Evolutionary conservation across 2,113 vertebrate genomes (phyloP).

Genomic region (Elephantulus edwardii): DNA sequence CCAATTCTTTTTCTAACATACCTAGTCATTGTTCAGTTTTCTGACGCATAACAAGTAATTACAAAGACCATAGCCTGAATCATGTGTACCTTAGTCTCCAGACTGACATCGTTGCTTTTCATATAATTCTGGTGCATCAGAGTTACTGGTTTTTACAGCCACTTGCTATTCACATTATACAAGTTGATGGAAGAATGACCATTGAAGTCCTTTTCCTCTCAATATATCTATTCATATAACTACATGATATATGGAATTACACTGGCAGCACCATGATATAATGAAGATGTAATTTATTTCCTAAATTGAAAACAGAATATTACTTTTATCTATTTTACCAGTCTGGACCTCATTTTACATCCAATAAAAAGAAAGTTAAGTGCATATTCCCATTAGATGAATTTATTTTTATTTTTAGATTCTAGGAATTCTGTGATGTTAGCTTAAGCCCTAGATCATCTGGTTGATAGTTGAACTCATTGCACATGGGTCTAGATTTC

Average conservation of each 20-base stretch:
- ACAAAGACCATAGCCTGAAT: no score
- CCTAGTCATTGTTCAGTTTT: no score
- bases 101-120: no score
- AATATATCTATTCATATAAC: neutral
- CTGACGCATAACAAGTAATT: no score
- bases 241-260: neutral
- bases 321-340: neutral
- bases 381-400: conserved; percentile 15
- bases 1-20: no score
- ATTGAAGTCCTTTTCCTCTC: no score
- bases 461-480: conserved; percentile 31
- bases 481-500: conserved; percentile 35
- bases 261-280: neutral
- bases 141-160: neutral
- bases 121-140: no score
- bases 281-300: conserved; percentile 9
- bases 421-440: conserved; percentile 31
- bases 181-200: no score
- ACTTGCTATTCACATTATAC: no score
- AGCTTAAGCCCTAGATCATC: conserved; percentile 27
- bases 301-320: neutral
- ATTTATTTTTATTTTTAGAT: conserved; percentile 25
- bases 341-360: conserved; percentile 20
- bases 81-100: no score
- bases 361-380: conserved; percentile 31